Base-by-base conservation (phyloP, 92 coral and sea anemone species). In the Actinernus sp. region DNA sequence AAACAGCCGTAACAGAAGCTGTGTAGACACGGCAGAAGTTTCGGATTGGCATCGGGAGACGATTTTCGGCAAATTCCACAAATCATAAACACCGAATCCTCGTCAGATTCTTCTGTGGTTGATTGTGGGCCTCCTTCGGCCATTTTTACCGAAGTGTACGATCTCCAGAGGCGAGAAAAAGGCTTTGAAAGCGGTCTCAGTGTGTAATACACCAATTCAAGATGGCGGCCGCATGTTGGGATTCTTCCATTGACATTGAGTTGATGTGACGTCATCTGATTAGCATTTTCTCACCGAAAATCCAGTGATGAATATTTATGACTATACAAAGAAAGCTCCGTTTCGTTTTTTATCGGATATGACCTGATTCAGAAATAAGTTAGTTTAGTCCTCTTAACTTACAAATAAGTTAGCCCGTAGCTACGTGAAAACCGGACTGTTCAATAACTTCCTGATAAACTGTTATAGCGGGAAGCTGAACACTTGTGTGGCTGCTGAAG, bases 11-110 rank as follows among this genome's bases (percentile, higher is more conserved):
- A 88, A 69, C 98, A 94, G 68, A 94, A 94, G 49, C 97, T 86
- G 58, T 94, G 98, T 68, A 94, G 97, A 70, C 98, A 94, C 20
- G 98, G 98, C 50, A 94, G 67, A 13, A 94, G 74, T 80, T 94
- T 94, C 20, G 98, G 98, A 40, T 88, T 81, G 53, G 96, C 58
- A 55, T 87, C 88, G 23, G 67, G 66, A 31, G 92, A 77, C 3
- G 87, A 74, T 72, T 83, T 91, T 54, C 79, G 78, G 80, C 96
- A 90, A 81, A 90, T 67, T 29, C 96, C 96, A 33, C 96, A 90
- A 14, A 85, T 30, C 88, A 85, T 80, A 39, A 73, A 90, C 24
- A 90, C 61, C 11, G 87, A 80, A 21, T 90, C 96, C 31, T 82
- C 96, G 46, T 90, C 96, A 10, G 55, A 49, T 14, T 88, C 79